Base-by-base conservation (phyloP, 2,113 vertebrate genomes). In the Gadus chalcogrammus region DNA sequence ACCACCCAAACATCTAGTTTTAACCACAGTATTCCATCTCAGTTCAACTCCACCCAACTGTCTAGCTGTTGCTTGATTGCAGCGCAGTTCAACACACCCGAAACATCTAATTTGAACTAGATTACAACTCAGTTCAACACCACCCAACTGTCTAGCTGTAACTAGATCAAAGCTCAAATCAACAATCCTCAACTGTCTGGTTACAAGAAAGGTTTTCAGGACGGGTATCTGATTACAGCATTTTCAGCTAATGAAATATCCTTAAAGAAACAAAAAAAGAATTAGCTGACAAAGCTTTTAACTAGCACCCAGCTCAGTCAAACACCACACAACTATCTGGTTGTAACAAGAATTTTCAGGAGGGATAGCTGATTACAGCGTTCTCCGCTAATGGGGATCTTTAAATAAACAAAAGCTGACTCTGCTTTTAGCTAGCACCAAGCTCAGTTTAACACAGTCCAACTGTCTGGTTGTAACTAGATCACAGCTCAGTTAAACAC, bases 31-130 rank as follows among this genome's bases (percentile, higher is more conserved):
- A 48, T 48, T 72, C 66, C 13, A 63, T 18, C 12, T 68, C 55
- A 22, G 5, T 66, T 67, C 48, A 56, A 27, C 59, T 61, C 64
- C 55, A 74, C 64, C 72, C 82, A 61, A 70, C 20, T 12, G 22
- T 48, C 42, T 48, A 9, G 42, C 11, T 48, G 42, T 48, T 9
- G 17, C 55, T 58, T 9, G 55, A 58, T 58, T 16, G 2, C 55
- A 58, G 55, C 55, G 7, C 55, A 58, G 17, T 58, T n/a, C 17
- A 58, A 9, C 55, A 17, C 20, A 20, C 20, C 55, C 17, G 1
- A 6, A n/a, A 9, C 7, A 18, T 17, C 55, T 58, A 16, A 16
- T 58, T 58, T 2, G 2, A 31, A 55, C 11, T 15, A 55, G 15
- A 55, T 55, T 11, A 55, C 11, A 16, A 11, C 52, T 55, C 53